Conservation (phyloP, 2,888 invertebrate species). For the Drosophila fulvimacula region DNA sequence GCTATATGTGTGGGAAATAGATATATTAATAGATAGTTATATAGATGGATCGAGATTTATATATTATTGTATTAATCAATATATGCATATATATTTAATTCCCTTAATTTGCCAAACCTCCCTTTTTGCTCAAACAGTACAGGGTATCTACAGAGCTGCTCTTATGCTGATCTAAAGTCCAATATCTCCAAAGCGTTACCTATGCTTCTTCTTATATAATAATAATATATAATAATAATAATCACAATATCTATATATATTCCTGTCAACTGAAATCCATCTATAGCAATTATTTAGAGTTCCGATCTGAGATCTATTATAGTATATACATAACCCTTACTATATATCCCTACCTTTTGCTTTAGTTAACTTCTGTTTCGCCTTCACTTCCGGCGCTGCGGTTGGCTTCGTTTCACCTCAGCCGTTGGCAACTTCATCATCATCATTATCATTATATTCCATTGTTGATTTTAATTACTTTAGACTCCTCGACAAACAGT, state of each 20-base stretch:
- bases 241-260: no score
- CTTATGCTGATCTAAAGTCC: not conserved
- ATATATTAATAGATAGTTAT: not conserved
- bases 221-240: no score
- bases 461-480: conserved; percentile 67
- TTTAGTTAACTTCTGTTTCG: conserved; percentile 13
- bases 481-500: conserved; percentile 26
- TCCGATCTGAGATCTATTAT: not conserved
- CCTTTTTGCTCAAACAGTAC: no score
- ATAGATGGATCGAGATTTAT: not conserved
- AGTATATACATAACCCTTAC: not conserved
- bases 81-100: no score
- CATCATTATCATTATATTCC: conserved; percentile 24
- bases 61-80: no score
- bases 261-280: not conserved
- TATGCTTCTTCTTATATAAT: not conserved
- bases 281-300: not conserved
- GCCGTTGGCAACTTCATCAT: conserved; percentile 16
- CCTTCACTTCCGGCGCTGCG: conserved; percentile 74
- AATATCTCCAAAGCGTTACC: not conserved
- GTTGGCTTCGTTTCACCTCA: conserved; percentile 44
- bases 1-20: no score
- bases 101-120: no score
- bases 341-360: not conserved
- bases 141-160: not conserved